Conservation (phyloP, 2,888 invertebrate genomes). For the Sabatieria punctata region DNA sequence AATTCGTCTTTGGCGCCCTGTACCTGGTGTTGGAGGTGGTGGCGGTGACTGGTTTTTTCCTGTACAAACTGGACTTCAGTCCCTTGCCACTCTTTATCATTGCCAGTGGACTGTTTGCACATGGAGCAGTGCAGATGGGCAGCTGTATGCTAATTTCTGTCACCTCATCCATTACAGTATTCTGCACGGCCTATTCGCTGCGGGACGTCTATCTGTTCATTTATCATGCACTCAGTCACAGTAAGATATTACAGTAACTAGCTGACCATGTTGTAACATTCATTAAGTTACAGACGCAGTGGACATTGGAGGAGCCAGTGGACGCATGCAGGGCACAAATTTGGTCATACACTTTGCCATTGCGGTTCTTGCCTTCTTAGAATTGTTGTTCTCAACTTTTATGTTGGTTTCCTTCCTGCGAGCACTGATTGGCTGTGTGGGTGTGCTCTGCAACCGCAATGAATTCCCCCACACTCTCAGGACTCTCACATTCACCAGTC, state of each 20-base stretch:
- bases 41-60: constrained; percentile 3
- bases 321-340: too few species aligned
- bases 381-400: not conserved
- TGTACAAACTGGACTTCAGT: constrained; percentile 8
- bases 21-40: constrained; percentile 4
- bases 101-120: not conserved
- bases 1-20: not conserved
- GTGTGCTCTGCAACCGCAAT: not conserved
- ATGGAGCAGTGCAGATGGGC: not conserved
- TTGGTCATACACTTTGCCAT: not conserved
- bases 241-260: not conserved
- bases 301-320: too few species aligned
- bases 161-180: not conserved
- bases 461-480: not conserved
- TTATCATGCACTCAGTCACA: not conserved
- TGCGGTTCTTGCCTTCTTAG: not conserved
- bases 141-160: not conserved
- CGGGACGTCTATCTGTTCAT: constrained; percentile 5
- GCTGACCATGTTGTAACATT: not conserved
- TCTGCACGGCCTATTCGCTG: not conserved
- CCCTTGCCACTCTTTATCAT: constrained; percentile 4
- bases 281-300: too few species aligned
- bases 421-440: not conserved
- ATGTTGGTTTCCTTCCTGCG: not conserved
- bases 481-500: not conserved